Percentiles rank a stretch among this genome's conserved stretches.
Conservation (phyloP, 53 echinoderm and acorn worm genomes). For the Holothuria scabra region DNA sequence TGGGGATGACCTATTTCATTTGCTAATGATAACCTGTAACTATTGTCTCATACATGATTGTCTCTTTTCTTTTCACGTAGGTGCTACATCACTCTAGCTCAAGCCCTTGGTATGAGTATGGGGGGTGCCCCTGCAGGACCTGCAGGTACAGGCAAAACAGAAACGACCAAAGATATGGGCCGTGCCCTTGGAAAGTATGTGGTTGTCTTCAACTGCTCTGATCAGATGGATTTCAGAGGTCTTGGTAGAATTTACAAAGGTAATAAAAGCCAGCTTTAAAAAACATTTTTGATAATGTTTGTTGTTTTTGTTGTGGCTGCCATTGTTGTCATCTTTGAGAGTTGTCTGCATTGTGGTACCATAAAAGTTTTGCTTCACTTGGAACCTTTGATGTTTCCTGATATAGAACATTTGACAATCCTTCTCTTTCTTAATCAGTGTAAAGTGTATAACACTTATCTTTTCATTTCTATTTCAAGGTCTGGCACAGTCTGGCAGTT, state of each 20-base stretch:
- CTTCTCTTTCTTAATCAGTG: no score
- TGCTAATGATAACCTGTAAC: no score
- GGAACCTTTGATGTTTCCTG: no score
- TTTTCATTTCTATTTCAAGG: constrained; percentile 43
- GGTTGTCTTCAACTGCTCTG: constrained; percentile 99
- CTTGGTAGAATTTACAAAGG: constrained; percentile 98
- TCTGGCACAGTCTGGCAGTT: constrained; percentile 97
- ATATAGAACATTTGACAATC: no score
- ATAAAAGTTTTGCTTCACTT: no score
- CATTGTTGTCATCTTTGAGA: no score
- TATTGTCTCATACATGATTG: no score
- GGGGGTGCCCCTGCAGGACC: constrained; percentile 99
- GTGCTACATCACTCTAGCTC: constrained; percentile 98
- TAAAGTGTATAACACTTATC: no score
- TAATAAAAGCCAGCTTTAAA: neutral
- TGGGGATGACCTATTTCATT: no score
- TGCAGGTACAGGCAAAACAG: constrained; percentile 98
- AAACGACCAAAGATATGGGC: constrained; percentile 99
- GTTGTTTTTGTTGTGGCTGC: no score
- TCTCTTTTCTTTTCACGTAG: constrained; percentile 27
- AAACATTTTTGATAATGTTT: neutral
- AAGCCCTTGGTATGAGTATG: constrained; percentile 99
- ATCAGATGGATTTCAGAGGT: constrained; percentile 99
- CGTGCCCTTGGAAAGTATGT: constrained; percentile 97
- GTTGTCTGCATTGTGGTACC: no score